phyloP scores from a whole-genome alignment of 2,888 invertebrate species.

The Parnassius mnemosyne region DNA sequence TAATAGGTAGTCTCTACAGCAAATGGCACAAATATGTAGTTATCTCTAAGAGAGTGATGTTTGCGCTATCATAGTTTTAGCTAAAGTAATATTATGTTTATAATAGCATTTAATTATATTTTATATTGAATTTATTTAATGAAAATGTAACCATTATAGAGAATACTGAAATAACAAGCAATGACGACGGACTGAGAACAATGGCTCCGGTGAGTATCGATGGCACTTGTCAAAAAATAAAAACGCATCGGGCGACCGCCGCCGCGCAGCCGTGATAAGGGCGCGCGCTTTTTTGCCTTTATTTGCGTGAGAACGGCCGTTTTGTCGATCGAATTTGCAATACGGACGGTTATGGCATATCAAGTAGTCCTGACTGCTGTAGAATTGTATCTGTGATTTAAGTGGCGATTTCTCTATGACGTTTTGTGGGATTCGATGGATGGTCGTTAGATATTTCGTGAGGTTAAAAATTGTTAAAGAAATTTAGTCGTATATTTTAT shows the following conservation, averaged over 20 bases:
- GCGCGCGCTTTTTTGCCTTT: conserved; percentile 34
- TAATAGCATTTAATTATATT: too few relatives aligned
- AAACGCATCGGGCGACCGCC: conserved; percentile 42
- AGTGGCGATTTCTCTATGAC: conserved; percentile 25
- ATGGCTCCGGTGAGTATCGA: conserved; percentile 64
- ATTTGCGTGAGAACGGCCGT: conserved; percentile 36
- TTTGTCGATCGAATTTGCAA: conserved; percentile 35
- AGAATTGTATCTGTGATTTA: conserved; percentile 28
- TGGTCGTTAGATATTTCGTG: conserved; percentile 11
- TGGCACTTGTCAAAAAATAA: conserved; percentile 76
- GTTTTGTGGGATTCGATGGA: conserved; percentile 24
- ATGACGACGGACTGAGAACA: conserved; percentile 61
- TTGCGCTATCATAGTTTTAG: too few relatives aligned
- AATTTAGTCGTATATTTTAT: too few relatives aligned
- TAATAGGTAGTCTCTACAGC: too few relatives aligned
- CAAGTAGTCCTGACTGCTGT: conserved; percentile 19
- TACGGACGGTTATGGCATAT: conserved; percentile 33
- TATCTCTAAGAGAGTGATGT: too few relatives aligned
- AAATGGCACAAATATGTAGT: too few relatives aligned
- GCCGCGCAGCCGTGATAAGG: conserved; percentile 46
- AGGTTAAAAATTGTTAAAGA: neutral
- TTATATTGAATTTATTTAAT: neutral
- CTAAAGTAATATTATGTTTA: too few relatives aligned
- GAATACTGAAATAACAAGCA: conserved; percentile 51
- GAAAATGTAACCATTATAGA: conserved; percentile 36